Evolutionary conservation across 2,797 vertebrate genomes (phyloP).

Genomic region (Cottoperca gobio): DNA sequence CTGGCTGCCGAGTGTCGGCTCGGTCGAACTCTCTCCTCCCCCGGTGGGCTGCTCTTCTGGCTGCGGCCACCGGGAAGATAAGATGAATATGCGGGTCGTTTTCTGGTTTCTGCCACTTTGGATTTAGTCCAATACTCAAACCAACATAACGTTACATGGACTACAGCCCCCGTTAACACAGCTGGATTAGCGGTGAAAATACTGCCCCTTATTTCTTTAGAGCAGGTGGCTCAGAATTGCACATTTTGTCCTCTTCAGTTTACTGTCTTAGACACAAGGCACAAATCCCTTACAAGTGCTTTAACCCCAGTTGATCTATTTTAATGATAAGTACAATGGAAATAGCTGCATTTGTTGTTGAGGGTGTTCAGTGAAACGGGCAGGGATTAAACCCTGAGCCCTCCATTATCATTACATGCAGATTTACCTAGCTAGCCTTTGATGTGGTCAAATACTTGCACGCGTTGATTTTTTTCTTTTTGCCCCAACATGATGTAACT

Average conservation of each 20-base stretch:
- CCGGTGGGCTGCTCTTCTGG: too few species aligned
- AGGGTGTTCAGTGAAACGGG: background rate
- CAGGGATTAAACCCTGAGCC: background rate
- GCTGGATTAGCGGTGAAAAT: too few species aligned
- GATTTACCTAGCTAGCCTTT: background rate
- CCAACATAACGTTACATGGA: too few species aligned
- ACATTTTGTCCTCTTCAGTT: background rate
- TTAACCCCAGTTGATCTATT: background rate
- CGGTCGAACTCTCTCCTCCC: too few species aligned
- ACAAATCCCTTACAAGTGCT: background rate
- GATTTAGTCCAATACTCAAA: too few species aligned
- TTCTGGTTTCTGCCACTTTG: too few species aligned
- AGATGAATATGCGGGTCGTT: too few species aligned
- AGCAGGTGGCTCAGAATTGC: too few species aligned
- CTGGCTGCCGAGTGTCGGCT: too few species aligned
- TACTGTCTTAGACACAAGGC: background rate
- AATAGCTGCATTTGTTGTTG: background rate
- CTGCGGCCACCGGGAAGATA: too few species aligned
- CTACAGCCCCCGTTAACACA: too few species aligned
- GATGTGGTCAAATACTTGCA: background rate
- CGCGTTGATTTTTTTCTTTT: background rate
- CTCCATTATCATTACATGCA: background rate
- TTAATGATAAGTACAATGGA: background rate
- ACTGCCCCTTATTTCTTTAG: too few species aligned
- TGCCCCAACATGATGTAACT: background rate